Base-by-base conservation (phyloP, 2,113 vertebrate genomes). In the Prunella himalayana region DNA sequence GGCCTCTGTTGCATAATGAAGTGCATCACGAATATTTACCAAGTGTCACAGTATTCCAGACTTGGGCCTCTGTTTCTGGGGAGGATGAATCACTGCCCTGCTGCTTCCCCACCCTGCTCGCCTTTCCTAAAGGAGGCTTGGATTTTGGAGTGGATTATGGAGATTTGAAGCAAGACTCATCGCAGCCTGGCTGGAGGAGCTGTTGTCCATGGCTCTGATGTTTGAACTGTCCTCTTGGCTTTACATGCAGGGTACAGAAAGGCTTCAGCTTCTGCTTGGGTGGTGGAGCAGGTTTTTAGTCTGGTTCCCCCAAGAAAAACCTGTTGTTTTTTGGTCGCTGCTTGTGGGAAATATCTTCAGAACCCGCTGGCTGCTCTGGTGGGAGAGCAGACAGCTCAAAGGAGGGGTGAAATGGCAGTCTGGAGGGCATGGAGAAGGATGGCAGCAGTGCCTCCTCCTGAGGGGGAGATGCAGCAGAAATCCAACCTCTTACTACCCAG, bases 1-100 rank as follows among this genome's bases (percentile, higher is more conserved):
- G 82, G 83, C 86, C 95, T 94, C 64, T 10, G 9, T 96, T 97
- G 93, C 96, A 92, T 95, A 96, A 97, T 92, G 93, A 96, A 96
- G 93, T 57, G 71, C 66, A 90, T 97, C 97, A 97, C 65, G 53
- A 96, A 92, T 86, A 94, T 92, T 95, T 92, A 86, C 90, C 84
- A 49, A 96, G 94, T 95, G 91, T 95, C 96, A 95, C 87, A 93
- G 86, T 92, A 92, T 90, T 92, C 64, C 92, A 94, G 93, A 28
- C 79, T 92, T 79, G 72, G 76, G 72, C 94, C 90, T 88, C 51
- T 64, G 41, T 86, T 93, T 70, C 82, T 92, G 93, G 82, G 64
- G 68, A 93, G 72, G 80, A 94, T 96, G 94, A 96, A 94, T 96
- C 94, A 91, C 64, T 92, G 71, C 56, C 11, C 47, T 90, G 86